Conservation (phyloP, 2,888 invertebrate species). For the Uropetala carovei region DNA sequence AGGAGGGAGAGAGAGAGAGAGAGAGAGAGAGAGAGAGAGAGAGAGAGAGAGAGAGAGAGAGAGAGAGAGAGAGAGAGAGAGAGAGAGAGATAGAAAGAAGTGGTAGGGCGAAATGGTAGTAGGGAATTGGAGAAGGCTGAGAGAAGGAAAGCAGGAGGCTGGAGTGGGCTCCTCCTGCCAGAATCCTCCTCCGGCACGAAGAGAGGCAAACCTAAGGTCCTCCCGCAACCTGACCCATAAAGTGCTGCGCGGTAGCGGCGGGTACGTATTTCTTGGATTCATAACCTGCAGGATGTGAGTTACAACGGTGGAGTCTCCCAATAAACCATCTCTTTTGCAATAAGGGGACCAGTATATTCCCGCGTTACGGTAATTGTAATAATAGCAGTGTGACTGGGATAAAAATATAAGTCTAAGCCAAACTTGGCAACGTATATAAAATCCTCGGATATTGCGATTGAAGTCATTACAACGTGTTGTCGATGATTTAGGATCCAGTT, state of each 20-base stretch:
- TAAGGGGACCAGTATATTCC: neutral
- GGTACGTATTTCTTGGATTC: conserved; percentile 13
- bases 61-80: neutral
- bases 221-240: neutral
- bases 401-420: no score
- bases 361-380: no score
- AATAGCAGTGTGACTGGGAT: no score
- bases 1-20: neutral
- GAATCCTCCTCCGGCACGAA: neutral
- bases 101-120: no score
- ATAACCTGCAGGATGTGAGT: neutral
- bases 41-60: neutral
- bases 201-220: no score
- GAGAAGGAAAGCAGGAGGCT: neutral
- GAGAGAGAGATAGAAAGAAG: no score
- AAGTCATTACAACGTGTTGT: no score
- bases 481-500: no score
- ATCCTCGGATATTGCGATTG: no score
- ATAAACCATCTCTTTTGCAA: neutral
- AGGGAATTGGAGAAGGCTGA: neutral
- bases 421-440: no score
- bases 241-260: neutral
- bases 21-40: neutral
- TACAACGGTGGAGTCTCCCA: neutral
- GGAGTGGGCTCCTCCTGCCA: neutral